Conservation (phyloP, 2,888 invertebrate species). For the Drosophila trichaetosa region DNA sequence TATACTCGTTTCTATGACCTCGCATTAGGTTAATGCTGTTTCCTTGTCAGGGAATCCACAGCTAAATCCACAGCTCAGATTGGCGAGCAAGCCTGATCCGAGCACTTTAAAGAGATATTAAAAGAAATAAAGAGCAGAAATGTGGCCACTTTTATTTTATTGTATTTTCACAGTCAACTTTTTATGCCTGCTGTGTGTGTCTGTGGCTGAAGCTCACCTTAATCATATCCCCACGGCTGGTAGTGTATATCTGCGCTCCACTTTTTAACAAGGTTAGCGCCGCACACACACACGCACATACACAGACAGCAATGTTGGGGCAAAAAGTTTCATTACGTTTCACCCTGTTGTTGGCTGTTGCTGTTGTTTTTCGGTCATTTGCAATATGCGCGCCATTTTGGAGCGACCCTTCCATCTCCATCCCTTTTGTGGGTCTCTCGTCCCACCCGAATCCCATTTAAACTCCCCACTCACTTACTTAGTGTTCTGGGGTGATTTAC, state of each 20-base stretch:
- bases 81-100: constrained; percentile 5
- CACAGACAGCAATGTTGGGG: constrained; percentile 16
- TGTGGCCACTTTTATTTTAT: constrained; percentile 16
- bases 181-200: constrained; percentile 5
- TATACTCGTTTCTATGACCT: constrained; percentile 21
- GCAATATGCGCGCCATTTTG: constrained; percentile 71
- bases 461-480: constrained; percentile 25
- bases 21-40: constrained; percentile 49
- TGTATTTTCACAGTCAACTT: not conserved
- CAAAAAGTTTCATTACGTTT: constrained; percentile 67
- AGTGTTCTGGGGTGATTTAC: constrained; percentile 48
- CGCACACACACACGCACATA: constrained; percentile 14
- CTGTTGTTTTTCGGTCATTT: constrained; percentile 71
- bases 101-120: constrained; percentile 30
- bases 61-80: constrained; percentile 21
- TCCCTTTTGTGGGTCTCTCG: not conserved
- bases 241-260: constrained; percentile 66
- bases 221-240: constrained; percentile 23
- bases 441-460: constrained; percentile 9
- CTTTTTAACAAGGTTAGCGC: constrained; percentile 76
- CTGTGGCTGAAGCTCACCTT: constrained; percentile 33
- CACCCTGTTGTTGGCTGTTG: constrained; percentile 46
- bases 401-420: not conserved
- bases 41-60: constrained; percentile 44
- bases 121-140: constrained; percentile 13